Conservation (phyloP, 2,888 invertebrate genomes). For the Hydrotaea cyrtoneurina region DNA sequence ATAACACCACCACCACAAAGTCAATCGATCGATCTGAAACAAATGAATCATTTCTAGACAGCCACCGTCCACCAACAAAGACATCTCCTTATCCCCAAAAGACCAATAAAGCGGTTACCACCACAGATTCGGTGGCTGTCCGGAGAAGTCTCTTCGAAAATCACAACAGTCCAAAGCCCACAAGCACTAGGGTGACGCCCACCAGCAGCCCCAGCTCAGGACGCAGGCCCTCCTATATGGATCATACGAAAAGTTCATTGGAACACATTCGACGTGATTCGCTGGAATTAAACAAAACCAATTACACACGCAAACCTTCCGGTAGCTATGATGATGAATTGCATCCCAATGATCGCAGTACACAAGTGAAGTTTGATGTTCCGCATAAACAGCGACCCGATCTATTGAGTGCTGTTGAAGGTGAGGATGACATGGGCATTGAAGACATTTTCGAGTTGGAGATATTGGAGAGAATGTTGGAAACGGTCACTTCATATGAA, state of each 20-base stretch:
- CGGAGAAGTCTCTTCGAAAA: constrained; percentile 78
- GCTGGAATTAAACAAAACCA: constrained; percentile 77
- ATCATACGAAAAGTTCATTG: constrained; percentile 79
- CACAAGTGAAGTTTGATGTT: constrained; percentile 86
- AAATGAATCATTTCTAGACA: constrained; percentile 71
- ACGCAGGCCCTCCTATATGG: constrained; percentile 80
- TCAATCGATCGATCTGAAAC: constrained; percentile 65
- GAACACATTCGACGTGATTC: constrained; percentile 80
- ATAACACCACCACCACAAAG: constrained; percentile 37
- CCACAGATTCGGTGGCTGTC: constrained; percentile 75
- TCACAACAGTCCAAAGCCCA: constrained; percentile 49
- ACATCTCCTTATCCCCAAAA: constrained; percentile 53
- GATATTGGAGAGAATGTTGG: constrained; percentile 87
- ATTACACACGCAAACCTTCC: constrained; percentile 76
- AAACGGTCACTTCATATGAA: constrained; percentile 89
- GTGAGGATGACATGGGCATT: constrained; percentile 82
- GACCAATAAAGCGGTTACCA: constrained; percentile 62
- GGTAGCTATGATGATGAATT: constrained; percentile 76
- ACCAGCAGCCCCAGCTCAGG: constrained; percentile 60
- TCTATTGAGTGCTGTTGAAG: constrained; percentile 79
- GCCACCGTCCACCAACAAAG: constrained; percentile 70
- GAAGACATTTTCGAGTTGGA: constrained; percentile 88
- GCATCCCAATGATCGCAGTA: constrained; percentile 79
- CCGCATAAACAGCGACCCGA: constrained; percentile 84
- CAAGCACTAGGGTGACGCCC: constrained; percentile 48